These are phyloP conservation scores for Mobula birostris DNA, from an alignment of 2,113 vertebrate species.

Conservation along the genomic window DNA sequence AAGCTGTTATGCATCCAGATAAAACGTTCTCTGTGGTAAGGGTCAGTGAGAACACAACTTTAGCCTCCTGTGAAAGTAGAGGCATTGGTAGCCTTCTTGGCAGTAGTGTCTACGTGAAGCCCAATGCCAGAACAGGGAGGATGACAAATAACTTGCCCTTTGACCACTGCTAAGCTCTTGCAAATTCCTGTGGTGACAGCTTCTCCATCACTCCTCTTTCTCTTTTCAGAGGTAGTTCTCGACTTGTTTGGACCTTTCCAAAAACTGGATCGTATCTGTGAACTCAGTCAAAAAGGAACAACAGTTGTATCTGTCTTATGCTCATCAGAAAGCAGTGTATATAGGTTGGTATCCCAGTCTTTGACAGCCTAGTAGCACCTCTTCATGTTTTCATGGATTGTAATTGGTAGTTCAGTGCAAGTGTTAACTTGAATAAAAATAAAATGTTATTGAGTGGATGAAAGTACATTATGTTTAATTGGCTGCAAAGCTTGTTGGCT, in stretches of 20 bases:
- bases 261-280: background rate
- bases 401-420: background rate
- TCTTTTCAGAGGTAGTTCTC: background rate
- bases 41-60: too few species aligned
- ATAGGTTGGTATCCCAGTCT: background rate
- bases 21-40: too few species aligned
- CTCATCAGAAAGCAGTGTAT: background rate
- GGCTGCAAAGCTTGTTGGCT: background rate
- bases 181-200: background rate
- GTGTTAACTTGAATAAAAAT: background rate
- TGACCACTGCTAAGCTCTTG: background rate
- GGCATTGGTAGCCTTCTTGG: too few species aligned
- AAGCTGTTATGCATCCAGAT: too few species aligned
- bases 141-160: too few species aligned
- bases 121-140: too few species aligned
- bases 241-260: background rate
- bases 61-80: too few species aligned
- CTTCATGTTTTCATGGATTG: background rate
- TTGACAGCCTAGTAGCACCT: background rate
- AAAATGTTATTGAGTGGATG: background rate
- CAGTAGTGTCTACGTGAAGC: too few species aligned
- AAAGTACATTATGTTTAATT: background rate
- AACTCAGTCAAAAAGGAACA: background rate
- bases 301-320: background rate
- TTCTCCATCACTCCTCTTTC: background rate